Percentiles rank a stretch among this genome's conserved stretches.
Evolutionary conservation across 2,888 invertebrate genomes (phyloP).

Genomic region (Machimus atricapillus): DNA sequence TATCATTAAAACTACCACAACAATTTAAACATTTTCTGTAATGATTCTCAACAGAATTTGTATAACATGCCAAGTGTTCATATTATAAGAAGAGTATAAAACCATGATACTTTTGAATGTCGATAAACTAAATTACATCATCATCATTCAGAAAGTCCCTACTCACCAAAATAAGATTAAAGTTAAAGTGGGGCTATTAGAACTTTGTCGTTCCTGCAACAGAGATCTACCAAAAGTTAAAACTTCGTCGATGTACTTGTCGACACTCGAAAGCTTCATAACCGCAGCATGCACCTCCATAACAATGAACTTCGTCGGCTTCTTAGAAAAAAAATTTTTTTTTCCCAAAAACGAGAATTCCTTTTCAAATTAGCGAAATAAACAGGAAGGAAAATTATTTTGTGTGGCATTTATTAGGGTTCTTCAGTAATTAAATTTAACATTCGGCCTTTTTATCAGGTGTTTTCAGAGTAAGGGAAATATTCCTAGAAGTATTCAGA

Average conservation of each 20-base stretch:
- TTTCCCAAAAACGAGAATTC: neutral
- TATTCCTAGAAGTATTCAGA: neutral
- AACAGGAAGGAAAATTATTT: neutral
- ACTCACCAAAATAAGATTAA: neutral
- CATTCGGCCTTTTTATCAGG: neutral
- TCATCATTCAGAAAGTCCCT: neutral
- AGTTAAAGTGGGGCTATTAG: neutral
- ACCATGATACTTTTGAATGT: neutral
- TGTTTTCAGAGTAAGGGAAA: neutral
- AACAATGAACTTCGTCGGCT: neutral
- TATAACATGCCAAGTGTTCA: neutral
- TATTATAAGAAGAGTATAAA: neutral
- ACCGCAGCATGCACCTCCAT: neutral
- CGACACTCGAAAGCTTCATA: neutral
- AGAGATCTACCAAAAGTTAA: neutral
- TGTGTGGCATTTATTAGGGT: neutral
- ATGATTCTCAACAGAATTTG: neutral
- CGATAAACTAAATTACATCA: neutral
- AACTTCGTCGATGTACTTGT: neutral
- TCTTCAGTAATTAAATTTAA: neutral
- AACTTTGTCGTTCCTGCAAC: neutral
- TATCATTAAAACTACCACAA: neutral
- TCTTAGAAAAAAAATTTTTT: neutral
- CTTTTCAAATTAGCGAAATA: neutral
- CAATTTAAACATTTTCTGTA: neutral